phyloP scores from a whole-genome alignment of 1,140 invertebrate species.

The Trachymyrmex septentrionalis region DNA sequence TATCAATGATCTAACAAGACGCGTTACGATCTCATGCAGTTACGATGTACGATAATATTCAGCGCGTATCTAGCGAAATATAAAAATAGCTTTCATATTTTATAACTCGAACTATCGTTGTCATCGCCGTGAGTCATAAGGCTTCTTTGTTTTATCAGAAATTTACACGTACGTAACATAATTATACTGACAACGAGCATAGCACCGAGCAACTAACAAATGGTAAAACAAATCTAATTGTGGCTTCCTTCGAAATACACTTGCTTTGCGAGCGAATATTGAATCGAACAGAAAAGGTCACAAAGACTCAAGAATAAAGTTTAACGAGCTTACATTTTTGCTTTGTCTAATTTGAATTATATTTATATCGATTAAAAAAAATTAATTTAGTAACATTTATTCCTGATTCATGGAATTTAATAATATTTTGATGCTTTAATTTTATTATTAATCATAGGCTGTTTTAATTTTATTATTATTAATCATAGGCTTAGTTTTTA shows the following conservation, averaged over 20 bases:
- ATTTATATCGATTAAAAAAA: neutral
- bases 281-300: neutral
- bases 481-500: too few species aligned
- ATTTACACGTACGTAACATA: neutral
- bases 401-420: neutral
- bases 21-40: neutral
- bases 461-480: neutral
- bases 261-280: neutral
- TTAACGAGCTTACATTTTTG: neutral
- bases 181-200: neutral
- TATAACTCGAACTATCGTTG: neutral
- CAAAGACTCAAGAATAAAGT: neutral
- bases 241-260: neutral
- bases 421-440: neutral
- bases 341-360: neutral
- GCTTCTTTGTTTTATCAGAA: neutral
- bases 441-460: too few species aligned
- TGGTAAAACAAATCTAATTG: neutral
- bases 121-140: neutral
- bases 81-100: neutral
- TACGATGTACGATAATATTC: neutral
- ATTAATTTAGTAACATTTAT: neutral
- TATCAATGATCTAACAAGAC: conserved; percentile 26
- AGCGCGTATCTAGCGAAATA: neutral
- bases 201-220: neutral